Conservation (phyloP, 1,140 invertebrate species). For the Trichonephila inaurata region DNA sequence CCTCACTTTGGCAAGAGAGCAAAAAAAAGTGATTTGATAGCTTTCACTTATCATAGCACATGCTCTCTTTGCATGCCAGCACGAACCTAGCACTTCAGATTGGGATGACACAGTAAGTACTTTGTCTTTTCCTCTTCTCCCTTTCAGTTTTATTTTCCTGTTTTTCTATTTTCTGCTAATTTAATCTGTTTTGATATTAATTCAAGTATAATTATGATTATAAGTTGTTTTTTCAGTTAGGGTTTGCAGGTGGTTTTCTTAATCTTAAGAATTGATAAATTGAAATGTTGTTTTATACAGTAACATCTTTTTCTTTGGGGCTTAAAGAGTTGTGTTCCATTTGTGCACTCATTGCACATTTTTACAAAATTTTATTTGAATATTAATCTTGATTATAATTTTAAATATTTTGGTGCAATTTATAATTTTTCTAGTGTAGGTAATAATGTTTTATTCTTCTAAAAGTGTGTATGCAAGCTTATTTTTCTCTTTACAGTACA, state of each 20-base stretch:
- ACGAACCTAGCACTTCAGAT: conserved; percentile 77
- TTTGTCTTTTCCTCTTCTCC: conserved; percentile 60
- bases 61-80: conserved; percentile 77
- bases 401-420: no score
- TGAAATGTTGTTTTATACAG: not conserved
- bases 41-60: conserved; percentile 66
- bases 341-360: conserved; percentile 56
- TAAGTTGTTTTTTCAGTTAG: conserved; percentile 18
- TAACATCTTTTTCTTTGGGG: conserved; percentile 39
- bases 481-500: no score
- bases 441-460: no score
- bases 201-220: conserved; percentile 10
- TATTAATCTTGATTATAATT: no score
- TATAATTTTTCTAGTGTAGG: no score
- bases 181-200: conserved; percentile 77
- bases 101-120: conserved; percentile 78
- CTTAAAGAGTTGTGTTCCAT: conserved; percentile 70
- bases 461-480: no score
- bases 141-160: conserved; percentile 52
- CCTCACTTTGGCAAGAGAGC: conserved; percentile 75
- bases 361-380: not conserved
- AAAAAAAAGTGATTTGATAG: conserved; percentile 53
- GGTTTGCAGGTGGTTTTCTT: conserved; percentile 66
- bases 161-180: conserved; percentile 59
- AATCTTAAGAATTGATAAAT: not conserved